These are phyloP conservation scores for Steinernema feltiae DNA, from an alignment of 1,140 invertebrate genomes.

Conservation along the genomic window DNA sequence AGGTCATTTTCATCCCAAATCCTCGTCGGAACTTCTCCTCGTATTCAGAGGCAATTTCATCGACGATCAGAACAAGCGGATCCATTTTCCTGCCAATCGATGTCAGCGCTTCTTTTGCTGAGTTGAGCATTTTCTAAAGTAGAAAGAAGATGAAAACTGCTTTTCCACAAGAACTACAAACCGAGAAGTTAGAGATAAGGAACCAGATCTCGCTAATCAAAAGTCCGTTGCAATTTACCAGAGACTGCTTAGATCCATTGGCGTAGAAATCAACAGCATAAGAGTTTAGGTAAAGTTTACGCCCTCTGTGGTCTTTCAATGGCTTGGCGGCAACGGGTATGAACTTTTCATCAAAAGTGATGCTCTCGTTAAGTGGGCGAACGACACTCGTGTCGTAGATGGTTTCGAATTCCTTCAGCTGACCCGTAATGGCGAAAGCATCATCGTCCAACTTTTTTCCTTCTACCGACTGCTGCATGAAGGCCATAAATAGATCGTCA, in stretches of 20 bases:
- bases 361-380: constrained; percentile 40
- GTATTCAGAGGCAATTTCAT: constrained; percentile 30
- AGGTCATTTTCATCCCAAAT: constrained; percentile 38
- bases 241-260: constrained; percentile 37
- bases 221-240: constrained; percentile 39
- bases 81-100: constrained; percentile 33
- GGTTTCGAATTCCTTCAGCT: background rate
- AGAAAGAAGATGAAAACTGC: constrained; percentile 21
- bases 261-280: constrained; percentile 53
- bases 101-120: constrained; percentile 29
- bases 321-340: constrained; percentile 37
- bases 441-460: constrained; percentile 24
- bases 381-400: constrained; percentile 42
- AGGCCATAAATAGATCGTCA: constrained; percentile 43
- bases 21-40: constrained; percentile 39
- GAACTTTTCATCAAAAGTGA: constrained; percentile 45
- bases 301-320: constrained; percentile 46
- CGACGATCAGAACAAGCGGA: constrained; percentile 27
- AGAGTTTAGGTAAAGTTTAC: constrained; percentile 47
- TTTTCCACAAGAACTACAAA: constrained; percentile 31
- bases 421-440: background rate
- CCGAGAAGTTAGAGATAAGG: constrained; percentile 49
- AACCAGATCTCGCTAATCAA: constrained; percentile 48
- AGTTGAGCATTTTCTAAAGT: constrained; percentile 25
- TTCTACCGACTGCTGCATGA: constrained; percentile 33